A percentile compares a stretch with the other conserved stretches of the same genome.
Conservation (phyloP, 2,113 vertebrate genomes). For the Physeter macrocephalus region DNA sequence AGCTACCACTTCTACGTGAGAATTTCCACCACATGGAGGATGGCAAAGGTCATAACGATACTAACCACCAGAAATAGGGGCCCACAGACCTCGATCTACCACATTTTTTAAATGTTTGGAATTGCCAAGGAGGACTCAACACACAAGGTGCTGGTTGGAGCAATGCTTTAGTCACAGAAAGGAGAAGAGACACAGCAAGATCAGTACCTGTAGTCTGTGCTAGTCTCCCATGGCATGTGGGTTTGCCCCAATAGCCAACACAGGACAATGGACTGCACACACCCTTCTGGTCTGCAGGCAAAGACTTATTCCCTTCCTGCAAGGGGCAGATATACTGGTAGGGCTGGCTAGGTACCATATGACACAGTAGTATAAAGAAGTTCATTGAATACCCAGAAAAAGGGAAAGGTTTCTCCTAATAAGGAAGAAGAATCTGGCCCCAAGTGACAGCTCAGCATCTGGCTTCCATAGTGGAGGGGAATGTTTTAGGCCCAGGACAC, state of each 20-base stretch:
- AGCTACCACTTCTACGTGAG: neutral
- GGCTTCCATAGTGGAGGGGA: neutral
- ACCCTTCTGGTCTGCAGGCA: neutral
- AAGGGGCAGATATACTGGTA: neutral
- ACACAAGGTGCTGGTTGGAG: neutral
- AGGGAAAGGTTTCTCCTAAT: neutral
- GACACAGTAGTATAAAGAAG: neutral
- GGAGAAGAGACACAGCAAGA: neutral
- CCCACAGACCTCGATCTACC: neutral
- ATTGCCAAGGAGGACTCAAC: neutral
- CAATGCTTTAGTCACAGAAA: neutral
- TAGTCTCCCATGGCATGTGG: neutral
- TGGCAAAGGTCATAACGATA: neutral
- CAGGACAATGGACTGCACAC: neutral
- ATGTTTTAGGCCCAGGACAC: neutral
- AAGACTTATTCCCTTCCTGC: neutral
- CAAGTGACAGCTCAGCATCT: neutral
- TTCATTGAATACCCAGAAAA: neutral
- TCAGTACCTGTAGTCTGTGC: neutral
- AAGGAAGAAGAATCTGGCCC: neutral
- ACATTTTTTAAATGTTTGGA: neutral
- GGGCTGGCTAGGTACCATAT: neutral
- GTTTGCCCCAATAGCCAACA: neutral
- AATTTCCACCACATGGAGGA: neutral
- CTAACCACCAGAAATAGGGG: neutral